phyloP scores from a whole-genome alignment of 2,888 invertebrate species.

The Spialia ferax region DNA sequence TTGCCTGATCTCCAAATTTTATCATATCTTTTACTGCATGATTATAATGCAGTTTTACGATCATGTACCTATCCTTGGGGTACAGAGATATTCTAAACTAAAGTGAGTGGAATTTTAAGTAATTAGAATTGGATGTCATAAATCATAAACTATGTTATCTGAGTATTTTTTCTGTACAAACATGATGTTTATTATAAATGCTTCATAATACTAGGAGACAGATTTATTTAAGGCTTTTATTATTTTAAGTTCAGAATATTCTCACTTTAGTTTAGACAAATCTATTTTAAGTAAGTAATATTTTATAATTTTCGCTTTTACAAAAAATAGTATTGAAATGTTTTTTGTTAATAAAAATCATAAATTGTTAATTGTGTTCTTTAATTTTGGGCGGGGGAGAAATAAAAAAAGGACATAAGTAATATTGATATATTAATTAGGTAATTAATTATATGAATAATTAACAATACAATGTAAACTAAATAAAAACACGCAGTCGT shows the following conservation, averaged over 20 bases:
- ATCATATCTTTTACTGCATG: not conserved
- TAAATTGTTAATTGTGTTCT: slow-evolving; percentile 55
- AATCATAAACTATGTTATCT: no score
- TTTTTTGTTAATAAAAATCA: slow-evolving; percentile 67
- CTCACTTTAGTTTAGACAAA: slow-evolving; percentile 19
- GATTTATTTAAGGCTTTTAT: not conserved
- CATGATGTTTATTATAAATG: no score
- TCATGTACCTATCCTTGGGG: not conserved
- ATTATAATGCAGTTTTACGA: not conserved
- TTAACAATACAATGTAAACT: slow-evolving; percentile 58
- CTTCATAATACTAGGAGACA: no score
- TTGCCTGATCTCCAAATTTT: slow-evolving; percentile 48
- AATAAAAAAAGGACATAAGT: slow-evolving; percentile 4
- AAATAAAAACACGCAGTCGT: slow-evolving; percentile 41
- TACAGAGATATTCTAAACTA: not conserved
- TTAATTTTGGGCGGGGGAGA: not conserved
- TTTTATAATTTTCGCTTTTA: slow-evolving; percentile 31
- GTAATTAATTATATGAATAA: slow-evolving; percentile 69
- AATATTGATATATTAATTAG: slow-evolving; percentile 50
- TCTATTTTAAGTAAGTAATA: slow-evolving; percentile 21
- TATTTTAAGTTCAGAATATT: not conserved
- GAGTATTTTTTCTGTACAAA: not conserved
- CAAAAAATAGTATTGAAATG: slow-evolving; percentile 58
- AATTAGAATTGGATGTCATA: not conserved
- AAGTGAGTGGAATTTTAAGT: not conserved